Evolutionary conservation across 30 jellyfish, hydroid and myxozoan genomes (phyloP).

Genomic region (Rhopilema esculentum): DNA sequence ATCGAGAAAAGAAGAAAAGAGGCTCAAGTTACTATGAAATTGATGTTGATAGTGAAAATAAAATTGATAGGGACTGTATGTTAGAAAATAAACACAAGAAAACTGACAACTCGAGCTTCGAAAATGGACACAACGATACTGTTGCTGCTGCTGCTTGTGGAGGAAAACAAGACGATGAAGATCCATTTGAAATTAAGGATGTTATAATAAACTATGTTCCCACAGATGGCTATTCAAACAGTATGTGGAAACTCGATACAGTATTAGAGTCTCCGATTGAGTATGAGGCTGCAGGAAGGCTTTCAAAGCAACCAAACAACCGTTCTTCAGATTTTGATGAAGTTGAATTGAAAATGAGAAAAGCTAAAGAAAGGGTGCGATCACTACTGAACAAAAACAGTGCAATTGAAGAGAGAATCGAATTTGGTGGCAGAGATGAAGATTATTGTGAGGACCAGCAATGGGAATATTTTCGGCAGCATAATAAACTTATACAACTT

Average conservation of each 20-base stretch:
- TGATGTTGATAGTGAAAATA: neutral
- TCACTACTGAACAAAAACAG: constrained; percentile 40
- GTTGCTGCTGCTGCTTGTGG: neutral
- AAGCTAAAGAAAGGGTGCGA: constrained; percentile 30
- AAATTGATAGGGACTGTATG: neutral
- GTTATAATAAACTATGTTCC: neutral
- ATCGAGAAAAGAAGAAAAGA: neutral
- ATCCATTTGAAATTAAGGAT: neutral
- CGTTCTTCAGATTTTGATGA: constrained; percentile 43
- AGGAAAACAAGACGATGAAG: neutral
- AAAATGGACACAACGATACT: neutral
- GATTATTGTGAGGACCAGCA: constrained; percentile 55
- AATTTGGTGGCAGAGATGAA: constrained; percentile 35
- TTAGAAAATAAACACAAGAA: neutral
- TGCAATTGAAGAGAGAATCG: constrained; percentile 57
- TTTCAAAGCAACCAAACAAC: too few species aligned
- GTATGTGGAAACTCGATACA: neutral
- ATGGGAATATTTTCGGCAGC: constrained; percentile 59
- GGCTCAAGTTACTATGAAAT: neutral
- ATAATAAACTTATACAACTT: constrained; percentile 39
- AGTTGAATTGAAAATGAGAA: constrained; percentile 44
- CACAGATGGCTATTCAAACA: neutral
- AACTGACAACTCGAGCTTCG: neutral
- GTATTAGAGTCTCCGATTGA: too few species aligned
- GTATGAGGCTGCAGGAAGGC: too few species aligned